Base-by-base conservation (phyloP, 2,113 vertebrate species). In the Caranx ignobilis region DNA sequence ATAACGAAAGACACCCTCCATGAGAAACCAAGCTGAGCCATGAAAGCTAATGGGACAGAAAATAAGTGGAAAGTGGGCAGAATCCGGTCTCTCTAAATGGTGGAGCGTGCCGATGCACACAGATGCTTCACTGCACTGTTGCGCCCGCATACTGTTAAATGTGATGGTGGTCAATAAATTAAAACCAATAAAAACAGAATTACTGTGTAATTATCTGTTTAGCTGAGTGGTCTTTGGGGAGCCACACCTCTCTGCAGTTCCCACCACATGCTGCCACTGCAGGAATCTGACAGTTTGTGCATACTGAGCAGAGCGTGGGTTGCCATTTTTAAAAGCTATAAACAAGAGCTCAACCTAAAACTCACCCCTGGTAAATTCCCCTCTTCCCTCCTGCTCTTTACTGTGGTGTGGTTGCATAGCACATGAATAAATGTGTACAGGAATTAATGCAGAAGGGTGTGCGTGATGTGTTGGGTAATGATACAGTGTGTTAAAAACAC, bases 381-480 rank as follows among this genome's bases (percentile, higher is more conserved):
- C 61, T 55, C 26, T 74, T 76, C 43, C 34, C 78, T 59, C 15
- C 26, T 56, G 67, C 50, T 18, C 72, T 84, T 87, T 81, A 66
- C 78, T 85, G 89, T 71, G 85, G 87, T 64, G 56, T 12, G 45
- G 70, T 19, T 19, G 77, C 71, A 75, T 68, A 80, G 79, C 75
- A 76, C 68, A 79, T 71, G 35, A 39, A 72, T 66, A 59, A 35
- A 48, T 39, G 78, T 66, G 81, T 16, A 64, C 57, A 88, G 76
- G 64, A 75, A 57, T 26, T 13, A 0, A n/a, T 11, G 57, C 60
- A 71, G 64, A 70, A 77, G 84, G 81, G 87, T 48, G 88, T 90
- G 87, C 9, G 82, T 37, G 70, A 67, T 64, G 39, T 82, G 47
- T 60, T 2, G 63, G 35, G 56, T 92, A 92, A 93, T 94, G 83